Evolutionary conservation across 2,888 invertebrate species (phyloP).

Genomic region (Ganaspis brasiliensis): DNA sequence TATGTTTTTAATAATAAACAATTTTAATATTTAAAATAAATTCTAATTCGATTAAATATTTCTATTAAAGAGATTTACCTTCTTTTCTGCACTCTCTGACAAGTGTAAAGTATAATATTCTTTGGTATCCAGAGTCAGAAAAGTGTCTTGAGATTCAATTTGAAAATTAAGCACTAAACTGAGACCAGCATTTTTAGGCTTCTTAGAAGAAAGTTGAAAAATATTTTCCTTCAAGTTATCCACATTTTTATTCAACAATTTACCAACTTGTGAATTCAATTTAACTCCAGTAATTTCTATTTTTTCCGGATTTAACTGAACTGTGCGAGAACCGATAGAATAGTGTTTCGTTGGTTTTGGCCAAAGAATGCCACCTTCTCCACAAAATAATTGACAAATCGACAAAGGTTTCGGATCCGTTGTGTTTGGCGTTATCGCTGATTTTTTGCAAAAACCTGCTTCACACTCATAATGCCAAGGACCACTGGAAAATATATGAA

Average conservation of each 20-base stretch:
- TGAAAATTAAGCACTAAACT: conserved; percentile 65
- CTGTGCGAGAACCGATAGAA: conserved; percentile 82
- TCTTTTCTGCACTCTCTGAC: conserved; percentile 59
- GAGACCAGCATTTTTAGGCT: conserved; percentile 58
- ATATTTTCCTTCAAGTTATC: conserved; percentile 62
- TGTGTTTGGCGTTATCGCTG: conserved; percentile 65
- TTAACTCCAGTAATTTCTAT: conserved; percentile 80
- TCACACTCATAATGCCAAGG: conserved; percentile 77
- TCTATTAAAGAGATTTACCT: conserved; percentile 53
- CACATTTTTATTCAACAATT: conserved; percentile 67
- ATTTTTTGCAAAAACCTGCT: conserved; percentile 73
- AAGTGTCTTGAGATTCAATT: conserved; percentile 59
- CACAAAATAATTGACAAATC: conserved; percentile 86
- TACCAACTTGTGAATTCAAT: conserved; percentile 73
- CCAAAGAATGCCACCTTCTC: conserved; percentile 84
- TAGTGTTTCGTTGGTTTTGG: conserved; percentile 85
- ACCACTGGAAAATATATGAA: conserved; percentile 62
- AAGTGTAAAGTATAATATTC: conserved; percentile 80
- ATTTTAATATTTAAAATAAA: no score
- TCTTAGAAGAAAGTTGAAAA: conserved; percentile 32
- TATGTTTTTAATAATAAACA: no score
- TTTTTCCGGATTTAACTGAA: conserved; percentile 81
- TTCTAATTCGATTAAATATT: no score
- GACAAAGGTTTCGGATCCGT: conserved; percentile 77
- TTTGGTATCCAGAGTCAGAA: conserved; percentile 82